Conservation (phyloP, 2,888 invertebrate genomes). For the Lydus trimaculatus region DNA sequence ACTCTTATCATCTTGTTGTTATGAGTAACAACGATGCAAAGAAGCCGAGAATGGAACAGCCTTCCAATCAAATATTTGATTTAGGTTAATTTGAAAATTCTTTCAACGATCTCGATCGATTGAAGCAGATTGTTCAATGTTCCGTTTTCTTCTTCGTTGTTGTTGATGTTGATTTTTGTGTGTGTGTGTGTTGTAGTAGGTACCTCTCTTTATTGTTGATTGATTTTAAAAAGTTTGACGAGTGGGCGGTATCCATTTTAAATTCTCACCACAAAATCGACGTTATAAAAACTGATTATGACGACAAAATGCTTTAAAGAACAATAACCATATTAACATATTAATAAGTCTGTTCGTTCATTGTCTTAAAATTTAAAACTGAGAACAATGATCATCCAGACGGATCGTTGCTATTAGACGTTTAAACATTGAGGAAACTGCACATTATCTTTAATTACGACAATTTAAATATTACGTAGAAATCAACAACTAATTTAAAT, state of each 20-base stretch:
- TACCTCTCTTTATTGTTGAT: slow-evolving; percentile 8
- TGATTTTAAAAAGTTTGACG: slow-evolving; percentile 1
- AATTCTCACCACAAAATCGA: slow-evolving; percentile 23
- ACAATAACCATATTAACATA: slow-evolving; percentile 9
- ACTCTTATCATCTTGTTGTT: slow-evolving; percentile 24
- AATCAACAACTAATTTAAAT: slow-evolving; percentile 9
- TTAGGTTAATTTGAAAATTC: slow-evolving; percentile 34
- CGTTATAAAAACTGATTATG: slow-evolving; percentile 6
- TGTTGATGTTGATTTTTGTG: too few relatives aligned
- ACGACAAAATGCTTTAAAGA: not conserved
- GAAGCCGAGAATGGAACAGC: slow-evolving; percentile 16
- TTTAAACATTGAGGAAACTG: slow-evolving; percentile 23
- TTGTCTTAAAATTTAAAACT: slow-evolving; percentile 35
- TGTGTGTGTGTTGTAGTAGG: too few relatives aligned
- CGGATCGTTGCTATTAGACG: slow-evolving; percentile 23
- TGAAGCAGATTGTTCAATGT: not conserved
- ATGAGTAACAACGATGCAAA: slow-evolving; percentile 12
- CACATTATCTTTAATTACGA: slow-evolving; percentile 21
- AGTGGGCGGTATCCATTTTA: slow-evolving; percentile 21
- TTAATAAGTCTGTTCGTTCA: slow-evolving; percentile 30
- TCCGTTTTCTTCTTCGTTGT: not conserved
- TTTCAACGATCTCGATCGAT: slow-evolving; percentile 15
- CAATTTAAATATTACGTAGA: slow-evolving; percentile 3
- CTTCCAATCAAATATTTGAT: slow-evolving; percentile 36
- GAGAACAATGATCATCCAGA: slow-evolving; percentile 36